phyloP scores from a whole-genome alignment of 2,888 invertebrate species.

The Sabatieria punctata region DNA sequence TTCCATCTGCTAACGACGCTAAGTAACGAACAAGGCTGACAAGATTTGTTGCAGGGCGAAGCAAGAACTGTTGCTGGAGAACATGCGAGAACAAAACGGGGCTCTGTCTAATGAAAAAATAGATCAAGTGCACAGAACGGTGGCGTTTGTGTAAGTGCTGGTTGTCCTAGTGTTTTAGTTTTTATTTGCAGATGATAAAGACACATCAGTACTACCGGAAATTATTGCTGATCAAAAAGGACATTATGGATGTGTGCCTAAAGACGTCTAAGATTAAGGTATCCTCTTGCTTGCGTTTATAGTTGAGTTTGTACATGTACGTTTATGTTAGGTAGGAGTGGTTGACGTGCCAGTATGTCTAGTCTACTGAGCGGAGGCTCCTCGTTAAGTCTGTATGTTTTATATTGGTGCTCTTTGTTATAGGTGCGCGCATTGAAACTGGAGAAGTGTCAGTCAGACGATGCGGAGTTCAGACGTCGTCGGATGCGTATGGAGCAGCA shows the following conservation, averaged over 20 bases:
- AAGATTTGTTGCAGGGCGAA: not conserved
- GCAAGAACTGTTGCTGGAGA: not conserved
- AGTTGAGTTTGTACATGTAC: too few species aligned
- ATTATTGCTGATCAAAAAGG: not conserved
- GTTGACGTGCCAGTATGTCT: too few species aligned
- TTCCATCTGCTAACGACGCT: too few species aligned
- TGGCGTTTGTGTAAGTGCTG: too few species aligned
- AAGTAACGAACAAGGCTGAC: too few species aligned
- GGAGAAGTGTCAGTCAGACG: not conserved
- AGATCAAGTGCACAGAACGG: not conserved
- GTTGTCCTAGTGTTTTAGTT: not conserved
- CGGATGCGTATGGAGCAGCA: not conserved
- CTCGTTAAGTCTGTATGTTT: too few species aligned
- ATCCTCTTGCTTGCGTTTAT: not conserved
- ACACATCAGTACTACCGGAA: conserved; percentile 7
- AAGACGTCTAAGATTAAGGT: conserved; percentile 4
- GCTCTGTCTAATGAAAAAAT: not conserved
- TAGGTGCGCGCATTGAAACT: not conserved
- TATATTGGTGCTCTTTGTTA: not conserved
- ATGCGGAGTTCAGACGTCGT: not conserved
- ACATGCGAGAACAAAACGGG: not conserved
- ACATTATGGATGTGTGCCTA: conserved; percentile 1
- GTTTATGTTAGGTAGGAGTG: too few species aligned
- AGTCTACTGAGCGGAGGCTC: too few species aligned
- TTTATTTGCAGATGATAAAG: not conserved